Base-by-base conservation (phyloP, 2,888 invertebrate genomes). In the Hanleya hanleyi region DNA sequence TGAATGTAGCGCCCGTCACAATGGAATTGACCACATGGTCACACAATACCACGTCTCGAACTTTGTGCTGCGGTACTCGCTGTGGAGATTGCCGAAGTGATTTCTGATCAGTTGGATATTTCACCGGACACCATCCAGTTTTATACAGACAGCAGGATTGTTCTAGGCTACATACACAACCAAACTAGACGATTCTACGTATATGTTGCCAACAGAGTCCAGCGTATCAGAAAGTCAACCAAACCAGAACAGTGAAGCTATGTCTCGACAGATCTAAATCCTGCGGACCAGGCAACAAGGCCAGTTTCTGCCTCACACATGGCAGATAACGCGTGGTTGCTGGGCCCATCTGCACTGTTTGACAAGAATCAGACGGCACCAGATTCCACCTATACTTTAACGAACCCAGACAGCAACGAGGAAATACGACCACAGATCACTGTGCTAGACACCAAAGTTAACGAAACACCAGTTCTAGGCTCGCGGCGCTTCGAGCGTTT, bases 31-130 rank as follows among this genome's bases (percentile, higher is more conserved):
- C n/a, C 68, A 35, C 70, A 70, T 67, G 67, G 75, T 18, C 70
- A 67, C 33, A 73, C 74, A 15, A 66, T 74, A 2, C 74, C 74
- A 22, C n/a, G 71, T 22, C 49, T 73, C n/a, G 74, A 74, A 66
- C 66, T 74, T 12, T 65, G 64, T 22, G 74, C 74, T 18, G 74
- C 74, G 2, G 70, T 72, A 4, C 35, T 72, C 2, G 64, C 70
- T 18, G 47, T 51, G 4, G 67, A 71, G 47, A n/a, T 71, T 6
- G 32, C 33, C 7, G 51, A 71, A n/a, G 38, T 12, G 26, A 26
- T 62, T 22, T n/a, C 18, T 22, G 67, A 50, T 18, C 35, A 68
- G n/a, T 33, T 71, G 26, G 33, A 47, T 12, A 18, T 68, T 22
- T 7, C 36, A 18, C 26, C 41, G 18, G 22, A 7, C 36, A n/a